Evolutionary conservation across 2,797 vertebrate genomes (phyloP).

Genomic region (Babyrousa celebensis): DNA sequence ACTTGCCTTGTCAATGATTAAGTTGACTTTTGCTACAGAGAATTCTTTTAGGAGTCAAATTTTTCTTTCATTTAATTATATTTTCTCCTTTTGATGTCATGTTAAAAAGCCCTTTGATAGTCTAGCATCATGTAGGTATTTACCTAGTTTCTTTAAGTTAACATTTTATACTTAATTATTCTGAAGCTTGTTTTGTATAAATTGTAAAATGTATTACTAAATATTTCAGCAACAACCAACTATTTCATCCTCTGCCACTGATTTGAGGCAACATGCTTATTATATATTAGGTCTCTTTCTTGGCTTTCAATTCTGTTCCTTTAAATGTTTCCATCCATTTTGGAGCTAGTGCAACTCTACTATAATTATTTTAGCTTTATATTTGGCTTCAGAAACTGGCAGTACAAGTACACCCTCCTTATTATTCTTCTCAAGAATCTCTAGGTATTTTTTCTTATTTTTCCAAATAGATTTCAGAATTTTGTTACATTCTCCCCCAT

Average conservation of each 20-base stretch:
- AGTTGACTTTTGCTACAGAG: not conserved
- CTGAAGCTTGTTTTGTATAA: constrained; percentile 58
- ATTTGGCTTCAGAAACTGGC: constrained; percentile 64
- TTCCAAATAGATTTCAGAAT: constrained; percentile 46
- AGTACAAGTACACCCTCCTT: not conserved
- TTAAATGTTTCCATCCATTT: constrained; percentile 65
- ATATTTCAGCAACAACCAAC: constrained; percentile 52
- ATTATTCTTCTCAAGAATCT: constrained; percentile 58
- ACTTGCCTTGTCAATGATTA: constrained; percentile 30
- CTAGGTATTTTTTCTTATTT: constrained; percentile 30
- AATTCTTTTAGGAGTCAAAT: not conserved
- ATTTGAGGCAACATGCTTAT: constrained; percentile 36
- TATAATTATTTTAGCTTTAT: constrained; percentile 73
- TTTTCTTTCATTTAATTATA: not conserved
- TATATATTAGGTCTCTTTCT: constrained; percentile 25
- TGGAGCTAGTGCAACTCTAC: constrained; percentile 42
- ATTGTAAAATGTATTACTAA: constrained; percentile 56
- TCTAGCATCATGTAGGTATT: not conserved
- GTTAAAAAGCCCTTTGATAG: not conserved
- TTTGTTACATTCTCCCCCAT: not conserved
- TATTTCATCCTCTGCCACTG: constrained; percentile 52
- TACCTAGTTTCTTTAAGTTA: constrained; percentile 63
- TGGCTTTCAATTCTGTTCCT: constrained; percentile 72
- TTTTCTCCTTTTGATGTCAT: constrained; percentile 17
- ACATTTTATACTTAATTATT: constrained; percentile 54